A percentile compares a stretch with the other conserved stretches of the same genome.
Evolutionary conservation across 2,113 vertebrate genomes (phyloP).

Genomic region (Circaetus gallicus): DNA sequence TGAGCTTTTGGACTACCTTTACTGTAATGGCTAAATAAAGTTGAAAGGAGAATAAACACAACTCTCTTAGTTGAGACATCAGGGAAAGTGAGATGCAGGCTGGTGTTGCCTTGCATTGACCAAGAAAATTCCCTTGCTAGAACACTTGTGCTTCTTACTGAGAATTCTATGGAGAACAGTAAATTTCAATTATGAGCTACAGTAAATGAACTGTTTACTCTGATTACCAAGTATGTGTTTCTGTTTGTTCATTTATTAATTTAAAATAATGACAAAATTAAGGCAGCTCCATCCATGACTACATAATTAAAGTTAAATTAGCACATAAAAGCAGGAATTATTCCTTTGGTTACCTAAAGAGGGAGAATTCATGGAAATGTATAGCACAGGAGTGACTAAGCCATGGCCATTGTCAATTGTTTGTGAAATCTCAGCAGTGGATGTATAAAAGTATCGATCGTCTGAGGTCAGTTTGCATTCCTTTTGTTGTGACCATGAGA

Average conservation of each 20-base stretch:
- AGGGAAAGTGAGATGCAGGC: background rate
- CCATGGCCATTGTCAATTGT: background rate
- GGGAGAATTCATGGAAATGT: background rate
- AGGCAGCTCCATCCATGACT: background rate
- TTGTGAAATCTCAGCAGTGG: background rate
- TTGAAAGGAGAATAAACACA: background rate
- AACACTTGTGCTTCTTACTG: background rate
- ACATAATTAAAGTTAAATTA: background rate
- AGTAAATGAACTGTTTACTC: background rate
- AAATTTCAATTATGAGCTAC: background rate
- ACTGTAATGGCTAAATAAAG: background rate
- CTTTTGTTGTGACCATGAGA: background rate
- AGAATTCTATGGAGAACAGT: background rate
- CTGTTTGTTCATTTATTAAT: background rate
- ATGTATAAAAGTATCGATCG: rapidly evolving
- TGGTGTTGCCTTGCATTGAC: background rate
- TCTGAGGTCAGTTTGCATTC: background rate
- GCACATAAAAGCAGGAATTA: background rate
- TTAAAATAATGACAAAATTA: background rate
- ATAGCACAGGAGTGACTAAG: background rate
- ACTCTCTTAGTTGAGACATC: background rate
- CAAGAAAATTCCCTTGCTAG: background rate
- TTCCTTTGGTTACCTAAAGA: background rate
- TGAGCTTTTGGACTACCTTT: background rate
- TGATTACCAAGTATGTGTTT: background rate